These are phyloP conservation scores for Actenoides lindsayi DNA, from an alignment of 2,113 vertebrate genomes.

Conservation along the genomic window DNA sequence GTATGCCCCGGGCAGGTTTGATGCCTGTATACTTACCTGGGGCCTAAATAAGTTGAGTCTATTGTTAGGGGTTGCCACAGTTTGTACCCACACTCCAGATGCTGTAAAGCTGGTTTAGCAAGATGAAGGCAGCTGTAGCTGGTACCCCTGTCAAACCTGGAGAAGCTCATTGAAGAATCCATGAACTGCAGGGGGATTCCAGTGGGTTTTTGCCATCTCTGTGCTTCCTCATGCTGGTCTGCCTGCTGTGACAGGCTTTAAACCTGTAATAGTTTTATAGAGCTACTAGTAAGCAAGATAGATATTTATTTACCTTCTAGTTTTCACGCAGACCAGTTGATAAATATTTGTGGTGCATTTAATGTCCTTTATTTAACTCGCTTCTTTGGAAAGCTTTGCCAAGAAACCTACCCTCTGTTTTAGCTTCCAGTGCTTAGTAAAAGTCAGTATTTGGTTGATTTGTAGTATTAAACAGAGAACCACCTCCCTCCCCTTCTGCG, in stretches of 20 bases:
- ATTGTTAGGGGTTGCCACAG: background rate
- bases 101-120: background rate
- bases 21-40: background rate
- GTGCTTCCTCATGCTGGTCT: background rate
- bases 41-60: background rate
- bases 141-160: background rate
- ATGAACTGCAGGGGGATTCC: background rate
- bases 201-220: background rate
- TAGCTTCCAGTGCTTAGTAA: background rate
- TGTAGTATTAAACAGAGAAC: background rate
- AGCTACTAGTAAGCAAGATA: background rate
- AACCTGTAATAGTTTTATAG: background rate
- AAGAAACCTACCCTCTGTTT: background rate
- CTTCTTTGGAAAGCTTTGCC: background rate
- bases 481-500: background rate
- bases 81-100: fast-evolving
- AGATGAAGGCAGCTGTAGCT: background rate
- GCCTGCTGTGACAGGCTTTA: background rate
- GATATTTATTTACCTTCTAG: background rate
- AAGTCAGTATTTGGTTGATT: background rate
- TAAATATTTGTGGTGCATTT: background rate
- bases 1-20: background rate
- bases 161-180: background rate
- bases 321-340: background rate
- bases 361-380: background rate